Percentiles rank a stretch among this genome's conserved stretches.
Conservation (phyloP, 1,140 invertebrate species). For the Saccostrea echinata region DNA sequence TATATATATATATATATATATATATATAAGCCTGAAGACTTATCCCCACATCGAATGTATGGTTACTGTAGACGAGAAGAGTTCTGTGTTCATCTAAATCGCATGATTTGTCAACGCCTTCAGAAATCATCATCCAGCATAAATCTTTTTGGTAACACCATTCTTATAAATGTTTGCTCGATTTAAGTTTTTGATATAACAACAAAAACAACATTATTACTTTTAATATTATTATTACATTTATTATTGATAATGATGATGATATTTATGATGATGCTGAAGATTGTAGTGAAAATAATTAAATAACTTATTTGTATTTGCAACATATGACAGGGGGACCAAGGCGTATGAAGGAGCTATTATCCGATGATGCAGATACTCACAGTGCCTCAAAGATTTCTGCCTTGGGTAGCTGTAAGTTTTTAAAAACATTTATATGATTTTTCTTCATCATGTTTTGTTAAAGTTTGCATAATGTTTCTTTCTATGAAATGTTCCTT, state of each 20-base stretch:
- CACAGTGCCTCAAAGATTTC: background rate
- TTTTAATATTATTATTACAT: no score
- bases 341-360: background rate
- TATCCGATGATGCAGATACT: background rate
- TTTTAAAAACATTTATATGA: background rate
- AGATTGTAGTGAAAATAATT: no score
- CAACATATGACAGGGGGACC: background rate
- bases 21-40: background rate
- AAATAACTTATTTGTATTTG: no score
- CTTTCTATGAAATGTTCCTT: no score
- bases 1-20: background rate
- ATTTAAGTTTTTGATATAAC: no score
- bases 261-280: no score
- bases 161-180: background rate
- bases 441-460: no score
- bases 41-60: background rate
- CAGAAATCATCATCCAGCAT: background rate
- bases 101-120: background rate
- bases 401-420: background rate
- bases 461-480: no score
- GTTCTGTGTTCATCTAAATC: background rate
- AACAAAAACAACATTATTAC: no score
- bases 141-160: background rate
- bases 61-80: background rate
- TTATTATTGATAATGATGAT: no score